Percentiles rank a stretch among this genome's conserved stretches.
Conservation (phyloP, 1,140 invertebrate species). For the Mactra quadrangularis region DNA sequence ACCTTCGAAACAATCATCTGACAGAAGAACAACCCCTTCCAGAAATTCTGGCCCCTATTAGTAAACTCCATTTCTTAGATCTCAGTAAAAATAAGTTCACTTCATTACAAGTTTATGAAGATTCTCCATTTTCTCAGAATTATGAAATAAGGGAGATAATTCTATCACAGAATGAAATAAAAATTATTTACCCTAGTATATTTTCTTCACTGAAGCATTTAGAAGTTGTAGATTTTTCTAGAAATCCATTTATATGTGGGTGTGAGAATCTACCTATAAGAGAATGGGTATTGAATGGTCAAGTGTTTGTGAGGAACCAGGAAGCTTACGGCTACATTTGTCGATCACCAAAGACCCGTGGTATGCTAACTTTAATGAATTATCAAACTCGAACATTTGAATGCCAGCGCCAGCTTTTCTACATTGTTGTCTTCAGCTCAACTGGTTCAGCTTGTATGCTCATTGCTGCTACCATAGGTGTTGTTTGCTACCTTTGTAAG, state of each 20-base stretch:
- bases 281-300: conserved; percentile 38
- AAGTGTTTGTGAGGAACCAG: conserved; percentile 14
- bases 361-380: conserved; percentile 26
- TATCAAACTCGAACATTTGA: conserved; percentile 45
- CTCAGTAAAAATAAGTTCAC: conserved; percentile 51
- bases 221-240: conserved; percentile 54
- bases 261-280: conserved; percentile 50
- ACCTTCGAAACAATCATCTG: conserved; percentile 27
- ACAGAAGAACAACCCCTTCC: conserved; percentile 1
- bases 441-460: conserved; percentile 37
- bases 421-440: conserved; percentile 50
- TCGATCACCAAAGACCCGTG: conserved; percentile 17
- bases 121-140: conserved; percentile 17
- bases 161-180: conserved; percentile 23
- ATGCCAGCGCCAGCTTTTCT: conserved; percentile 50
- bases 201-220: conserved; percentile 35
- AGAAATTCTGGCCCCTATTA: conserved; percentile 24
- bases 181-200: conserved; percentile 3
- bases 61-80: conserved; percentile 23
- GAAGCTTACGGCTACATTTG: conserved; percentile 49
- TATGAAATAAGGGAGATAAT: conserved; percentile 23
- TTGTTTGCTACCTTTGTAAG: conserved; percentile 33
- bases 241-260: conserved; percentile 48
- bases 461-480: conserved; percentile 33
- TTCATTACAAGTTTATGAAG: background rate